Base-by-base conservation (phyloP, 2,888 invertebrate species). In the Cryptocephalus primarius region DNA sequence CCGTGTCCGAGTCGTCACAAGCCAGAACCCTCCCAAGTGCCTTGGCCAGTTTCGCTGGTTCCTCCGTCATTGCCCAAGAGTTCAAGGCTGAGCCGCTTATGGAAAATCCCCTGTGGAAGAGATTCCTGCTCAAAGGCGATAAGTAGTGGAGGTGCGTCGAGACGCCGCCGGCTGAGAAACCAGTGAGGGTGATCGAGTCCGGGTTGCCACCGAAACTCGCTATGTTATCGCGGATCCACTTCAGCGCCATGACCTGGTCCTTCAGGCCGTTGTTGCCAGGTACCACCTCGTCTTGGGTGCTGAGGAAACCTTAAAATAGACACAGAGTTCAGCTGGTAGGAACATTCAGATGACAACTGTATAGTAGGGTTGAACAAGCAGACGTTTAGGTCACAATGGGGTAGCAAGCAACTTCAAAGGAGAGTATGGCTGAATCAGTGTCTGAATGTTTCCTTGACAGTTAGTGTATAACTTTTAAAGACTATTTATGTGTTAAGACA, bases 81-180 rank as follows among this genome's bases (percentile, higher is more conserved):
- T 76, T 69, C 10, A 85, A 69, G 0, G 82, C 77, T 1, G 79
- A 74, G 0, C 86, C 86, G 56, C 86, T 86, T 60, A 77, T 75
- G 0, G 85, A 83, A 39, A 80, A 77, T 9, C 82, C 84, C 42
- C 32, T 42, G 42, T 42, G 33, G 11, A 43, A 47, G 9, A 46
- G 38, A 43, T 54, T 61, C 48, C 55, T 54, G 4, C 66, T 66
- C 40, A 59, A 31, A 9, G 61, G 60, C 1, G 67, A 66, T 22
- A 68, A 52, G 48, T 63, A 66, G 48, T 68, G 68, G 32, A 61
- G 61, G 45, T 68, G 66, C 2, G 65, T 64, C 48, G 66, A 66
- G 14, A 60, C 65, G n/a, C 57, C 67, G 2, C 68, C 68, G 1
- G 68, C 66, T 6, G 68, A 67, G 9, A 60, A 33, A 0, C 69